Evolutionary conservation across 30 jellyfish, hydroid and myxozoan species (phyloP).

Genomic region (Mastigias papua): DNA sequence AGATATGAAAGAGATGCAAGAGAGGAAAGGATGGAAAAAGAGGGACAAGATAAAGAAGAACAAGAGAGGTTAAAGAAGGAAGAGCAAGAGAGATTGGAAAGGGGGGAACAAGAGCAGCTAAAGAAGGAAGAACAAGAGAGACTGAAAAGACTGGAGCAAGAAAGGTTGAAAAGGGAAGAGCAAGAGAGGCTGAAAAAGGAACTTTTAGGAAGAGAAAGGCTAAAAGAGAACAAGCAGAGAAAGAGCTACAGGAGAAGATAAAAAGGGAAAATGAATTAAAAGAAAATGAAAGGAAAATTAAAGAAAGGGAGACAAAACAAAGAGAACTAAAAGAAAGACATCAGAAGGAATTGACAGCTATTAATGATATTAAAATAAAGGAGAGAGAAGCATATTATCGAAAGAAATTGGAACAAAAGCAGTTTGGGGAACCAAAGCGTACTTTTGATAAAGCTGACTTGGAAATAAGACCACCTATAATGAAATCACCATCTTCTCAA

Average conservation of each 20-base stretch:
- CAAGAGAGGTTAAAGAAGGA: background rate
- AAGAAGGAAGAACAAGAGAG: constrained; percentile 38
- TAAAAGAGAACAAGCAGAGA: background rate
- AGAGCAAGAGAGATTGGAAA: constrained; percentile 24
- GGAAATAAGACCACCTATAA: background rate
- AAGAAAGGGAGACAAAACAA: constrained; percentile 8
- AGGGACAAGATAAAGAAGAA: constrained; percentile 11
- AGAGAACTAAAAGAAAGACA: constrained; percentile 34
- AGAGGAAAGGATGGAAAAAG: constrained; percentile 20
- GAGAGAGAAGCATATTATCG: constrained; percentile 56
- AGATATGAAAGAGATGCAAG: constrained; percentile 51
- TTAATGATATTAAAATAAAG: constrained; percentile 10
- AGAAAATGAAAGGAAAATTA: background rate
- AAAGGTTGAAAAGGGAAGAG: too few relatives aligned
- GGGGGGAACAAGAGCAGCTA: constrained; percentile 23
- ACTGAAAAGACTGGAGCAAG: too few relatives aligned
- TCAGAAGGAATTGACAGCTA: constrained; percentile 18
- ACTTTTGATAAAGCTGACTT: constrained; percentile 54
- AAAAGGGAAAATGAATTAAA: constrained; percentile 31
- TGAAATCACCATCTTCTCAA: constrained; percentile 30
- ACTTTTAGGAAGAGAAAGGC: background rate
- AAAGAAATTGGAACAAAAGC: constrained; percentile 58
- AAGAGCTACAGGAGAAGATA: constrained; percentile 16
- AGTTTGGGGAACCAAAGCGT: constrained; percentile 30
- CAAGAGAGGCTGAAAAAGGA: background rate